phyloP scores from a whole-genome alignment of 2,797 vertebrate genomes.

The Fratercula arctica region DNA sequence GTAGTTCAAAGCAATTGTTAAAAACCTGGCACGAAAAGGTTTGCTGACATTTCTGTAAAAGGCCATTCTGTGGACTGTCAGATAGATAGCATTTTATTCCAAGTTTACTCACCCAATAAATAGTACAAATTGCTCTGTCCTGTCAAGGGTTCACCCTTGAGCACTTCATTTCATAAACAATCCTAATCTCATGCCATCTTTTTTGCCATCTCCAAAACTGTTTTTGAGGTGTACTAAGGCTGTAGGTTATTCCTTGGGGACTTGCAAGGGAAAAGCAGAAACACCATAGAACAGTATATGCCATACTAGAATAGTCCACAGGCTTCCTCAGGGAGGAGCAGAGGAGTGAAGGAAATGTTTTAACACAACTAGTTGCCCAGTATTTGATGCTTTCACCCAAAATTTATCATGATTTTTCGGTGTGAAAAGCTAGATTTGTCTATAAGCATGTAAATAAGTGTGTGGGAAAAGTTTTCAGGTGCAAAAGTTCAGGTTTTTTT shows the following conservation, averaged over 20 bases:
- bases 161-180: not conserved
- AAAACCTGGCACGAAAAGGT: not conserved
- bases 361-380: not conserved
- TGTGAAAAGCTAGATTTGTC: not conserved
- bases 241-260: not conserved
- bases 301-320: not conserved
- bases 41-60: slow-evolving; percentile 24
- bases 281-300: too few relatives aligned
- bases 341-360: not conserved
- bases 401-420: not conserved
- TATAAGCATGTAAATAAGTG: not conserved
- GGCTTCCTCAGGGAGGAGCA: not conserved
- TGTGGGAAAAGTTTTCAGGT: not conserved
- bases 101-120: not conserved
- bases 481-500: not conserved
- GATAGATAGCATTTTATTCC: not conserved
- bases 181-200: not conserved
- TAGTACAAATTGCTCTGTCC: not conserved
- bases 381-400: not conserved
- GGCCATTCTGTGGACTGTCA: not conserved
- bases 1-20: not conserved
- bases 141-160: not conserved
- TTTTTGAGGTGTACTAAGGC: not conserved
- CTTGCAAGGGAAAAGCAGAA: not conserved
- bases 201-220: not conserved